Evolutionary conservation across 1,140 invertebrate species (phyloP).

Genomic region (Chlorops oryzae): DNA sequence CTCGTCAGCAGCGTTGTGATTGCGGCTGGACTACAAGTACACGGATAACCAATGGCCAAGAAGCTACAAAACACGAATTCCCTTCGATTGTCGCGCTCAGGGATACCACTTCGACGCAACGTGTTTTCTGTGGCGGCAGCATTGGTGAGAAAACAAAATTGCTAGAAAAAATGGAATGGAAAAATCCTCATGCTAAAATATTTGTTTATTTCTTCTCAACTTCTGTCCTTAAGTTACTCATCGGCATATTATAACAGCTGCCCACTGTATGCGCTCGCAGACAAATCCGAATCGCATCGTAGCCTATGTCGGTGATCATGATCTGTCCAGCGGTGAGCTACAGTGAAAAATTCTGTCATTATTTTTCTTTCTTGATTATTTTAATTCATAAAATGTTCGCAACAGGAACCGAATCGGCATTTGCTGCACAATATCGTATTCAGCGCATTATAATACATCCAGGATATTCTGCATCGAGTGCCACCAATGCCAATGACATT

Average conservation of each 20-base stretch:
- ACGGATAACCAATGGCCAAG: slow-evolving; percentile 33
- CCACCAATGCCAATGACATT: slow-evolving; percentile 30
- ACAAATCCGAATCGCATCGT: slow-evolving; percentile 21
- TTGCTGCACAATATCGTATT: slow-evolving; percentile 27
- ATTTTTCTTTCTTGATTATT: no score
- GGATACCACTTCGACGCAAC: slow-evolving; percentile 22
- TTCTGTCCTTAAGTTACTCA: slow-evolving; percentile 19
- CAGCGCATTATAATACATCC: slow-evolving; percentile 30
- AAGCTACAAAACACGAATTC: slow-evolving; percentile 33
- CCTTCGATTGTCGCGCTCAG: slow-evolving; percentile 36
- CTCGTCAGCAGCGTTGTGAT: slow-evolving; percentile 26
- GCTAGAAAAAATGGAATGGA: background rate
- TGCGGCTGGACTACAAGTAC: slow-evolving; percentile 35
- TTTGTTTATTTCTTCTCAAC: slow-evolving; percentile 3
- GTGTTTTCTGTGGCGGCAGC: slow-evolving; percentile 33
- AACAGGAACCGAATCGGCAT: slow-evolving; percentile 26
- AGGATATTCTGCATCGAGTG: slow-evolving; percentile 17
- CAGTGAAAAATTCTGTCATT: background rate
- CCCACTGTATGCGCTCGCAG: slow-evolving; percentile 27
- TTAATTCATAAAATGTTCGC: background rate
- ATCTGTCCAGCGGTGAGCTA: slow-evolving; percentile 26
- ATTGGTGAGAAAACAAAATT: slow-evolving; percentile 5
- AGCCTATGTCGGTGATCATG: slow-evolving; percentile 32
- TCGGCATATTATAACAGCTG: slow-evolving; percentile 35
- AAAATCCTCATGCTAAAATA: background rate